Evolutionary conservation across 2,888 invertebrate genomes (phyloP).

Genomic region (Hybos culiciformis): DNA sequence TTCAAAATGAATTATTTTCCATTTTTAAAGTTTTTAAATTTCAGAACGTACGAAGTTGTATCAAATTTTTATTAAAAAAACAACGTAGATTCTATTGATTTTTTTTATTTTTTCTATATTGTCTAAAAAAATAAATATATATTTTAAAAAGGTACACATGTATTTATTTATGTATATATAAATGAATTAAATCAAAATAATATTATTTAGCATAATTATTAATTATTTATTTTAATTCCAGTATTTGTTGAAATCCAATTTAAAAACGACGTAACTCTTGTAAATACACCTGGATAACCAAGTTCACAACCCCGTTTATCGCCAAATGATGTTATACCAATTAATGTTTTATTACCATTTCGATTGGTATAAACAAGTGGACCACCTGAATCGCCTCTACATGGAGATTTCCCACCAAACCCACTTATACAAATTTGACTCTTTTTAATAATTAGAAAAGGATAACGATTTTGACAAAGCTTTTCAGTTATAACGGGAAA

Average conservation of each 20-base stretch:
- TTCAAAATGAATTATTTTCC: no score
- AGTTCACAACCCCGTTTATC: slow-evolving; percentile 27
- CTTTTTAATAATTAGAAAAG: slow-evolving; percentile 13
- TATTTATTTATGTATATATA: background rate
- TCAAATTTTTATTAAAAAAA: no score
- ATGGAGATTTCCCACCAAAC: slow-evolving; percentile 15
- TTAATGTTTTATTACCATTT: slow-evolving; percentile 15
- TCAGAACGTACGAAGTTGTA: no score
- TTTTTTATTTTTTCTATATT: no score
- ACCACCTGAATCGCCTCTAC: background rate
- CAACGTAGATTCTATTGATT: no score
- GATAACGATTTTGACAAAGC: slow-evolving; percentile 3
- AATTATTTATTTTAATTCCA: background rate
- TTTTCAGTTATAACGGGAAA: slow-evolving; percentile 3
- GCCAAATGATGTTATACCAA: slow-evolving; percentile 32
- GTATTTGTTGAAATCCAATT: slow-evolving; percentile 24
- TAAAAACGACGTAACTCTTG: slow-evolving; percentile 26
- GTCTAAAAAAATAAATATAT: background rate
- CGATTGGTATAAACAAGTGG: slow-evolving; percentile 23
- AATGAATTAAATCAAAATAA: background rate
- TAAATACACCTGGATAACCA: slow-evolving; percentile 31
- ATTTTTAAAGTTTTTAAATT: no score
- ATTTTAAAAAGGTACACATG: background rate
- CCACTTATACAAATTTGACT: slow-evolving; percentile 20
- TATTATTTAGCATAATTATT: background rate